Percentiles rank a stretch among this genome's conserved stretches.
These are phyloP conservation scores for Neoitamus cyanurus DNA, from an alignment of 2,888 invertebrate species.

Conservation along the genomic window DNA sequence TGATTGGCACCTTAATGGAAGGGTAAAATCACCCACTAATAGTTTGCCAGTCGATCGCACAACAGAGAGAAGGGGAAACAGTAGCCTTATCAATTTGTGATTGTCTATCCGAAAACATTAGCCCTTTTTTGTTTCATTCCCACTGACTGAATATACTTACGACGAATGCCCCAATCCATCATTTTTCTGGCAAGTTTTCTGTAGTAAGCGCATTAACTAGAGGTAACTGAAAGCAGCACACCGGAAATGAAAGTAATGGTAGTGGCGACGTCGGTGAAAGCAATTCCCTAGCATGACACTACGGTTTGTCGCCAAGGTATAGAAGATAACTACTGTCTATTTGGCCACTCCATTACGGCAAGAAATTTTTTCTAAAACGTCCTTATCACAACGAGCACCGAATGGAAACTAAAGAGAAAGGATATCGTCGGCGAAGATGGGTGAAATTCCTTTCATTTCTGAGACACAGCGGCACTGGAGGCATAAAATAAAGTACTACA, in stretches of 20 bases:
- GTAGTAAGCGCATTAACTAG: conserved; percentile 4
- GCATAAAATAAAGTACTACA: not conserved
- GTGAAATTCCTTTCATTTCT: not conserved
- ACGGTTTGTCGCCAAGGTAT: not conserved
- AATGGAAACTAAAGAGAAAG: conserved; percentile 27
- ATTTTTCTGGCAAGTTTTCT: conserved; percentile 64
- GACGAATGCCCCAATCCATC: conserved; percentile 82
- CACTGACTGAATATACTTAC: conserved; percentile 68
- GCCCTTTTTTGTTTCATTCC: not conserved
- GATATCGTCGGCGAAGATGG: not conserved
- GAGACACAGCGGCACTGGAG: conserved; percentile 7
- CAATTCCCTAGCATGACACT: conserved; percentile 22
- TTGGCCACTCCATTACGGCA: conserved; percentile 24
- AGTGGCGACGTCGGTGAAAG: not conserved
- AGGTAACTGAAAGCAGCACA: not conserved
- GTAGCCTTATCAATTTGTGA: not conserved
- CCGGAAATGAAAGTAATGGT: not conserved
- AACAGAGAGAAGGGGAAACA: not conserved
- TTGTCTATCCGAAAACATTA: not conserved
- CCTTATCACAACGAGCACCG: conserved; percentile 25
- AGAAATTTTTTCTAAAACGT: not conserved
- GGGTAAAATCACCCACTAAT: not conserved
- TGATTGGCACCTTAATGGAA: not conserved
- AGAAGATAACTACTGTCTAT: conserved; percentile 9
- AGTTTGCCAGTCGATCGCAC: not conserved